These are phyloP conservation scores for Galaxea fascicularis DNA, from an alignment of 92 coral and sea anemone genomes.

Conservation along the genomic window DNA sequence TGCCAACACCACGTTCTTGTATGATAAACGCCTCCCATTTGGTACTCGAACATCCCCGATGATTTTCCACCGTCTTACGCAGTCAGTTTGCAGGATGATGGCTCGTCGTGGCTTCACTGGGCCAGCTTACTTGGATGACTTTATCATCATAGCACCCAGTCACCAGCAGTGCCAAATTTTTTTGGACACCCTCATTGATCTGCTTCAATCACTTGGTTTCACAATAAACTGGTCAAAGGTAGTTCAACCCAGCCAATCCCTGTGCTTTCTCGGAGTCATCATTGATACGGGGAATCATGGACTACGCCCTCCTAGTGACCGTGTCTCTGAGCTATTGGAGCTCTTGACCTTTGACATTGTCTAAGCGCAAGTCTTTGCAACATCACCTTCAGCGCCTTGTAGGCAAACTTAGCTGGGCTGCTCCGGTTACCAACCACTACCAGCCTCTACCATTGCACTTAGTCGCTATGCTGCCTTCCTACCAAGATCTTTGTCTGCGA, in stretches of 20 bases:
- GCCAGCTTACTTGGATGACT: slow-evolving; percentile 45
- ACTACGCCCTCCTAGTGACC: no score
- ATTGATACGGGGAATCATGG: slow-evolving; percentile 36
- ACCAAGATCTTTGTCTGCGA: slow-evolving; percentile 32
- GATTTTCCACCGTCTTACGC: slow-evolving; percentile 43
- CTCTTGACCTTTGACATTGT: slow-evolving; percentile 33
- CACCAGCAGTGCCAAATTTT: not conserved
- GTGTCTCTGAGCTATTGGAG: no score
- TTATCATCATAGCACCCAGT: slow-evolving; percentile 31
- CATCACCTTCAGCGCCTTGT: no score
- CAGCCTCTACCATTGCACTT: slow-evolving; percentile 38
- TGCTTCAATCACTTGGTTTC: no score
- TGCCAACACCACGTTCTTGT: no score
- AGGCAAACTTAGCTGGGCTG: slow-evolving; percentile 50
- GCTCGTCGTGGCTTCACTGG: slow-evolving; percentile 28
- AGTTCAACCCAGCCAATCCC: slow-evolving; percentile 47
- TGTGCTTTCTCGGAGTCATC: slow-evolving; percentile 44
- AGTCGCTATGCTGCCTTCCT: no score
- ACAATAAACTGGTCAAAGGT: no score
- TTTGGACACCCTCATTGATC: no score
- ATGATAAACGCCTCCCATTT: no score
- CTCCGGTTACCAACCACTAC: slow-evolving; percentile 22
- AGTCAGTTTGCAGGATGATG: slow-evolving; percentile 52
- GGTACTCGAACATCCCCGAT: no score
- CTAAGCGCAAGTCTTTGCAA: slow-evolving; percentile 40